phyloP scores from a whole-genome alignment of 2,888 invertebrate genomes.

The Deilephila elpenor region DNA sequence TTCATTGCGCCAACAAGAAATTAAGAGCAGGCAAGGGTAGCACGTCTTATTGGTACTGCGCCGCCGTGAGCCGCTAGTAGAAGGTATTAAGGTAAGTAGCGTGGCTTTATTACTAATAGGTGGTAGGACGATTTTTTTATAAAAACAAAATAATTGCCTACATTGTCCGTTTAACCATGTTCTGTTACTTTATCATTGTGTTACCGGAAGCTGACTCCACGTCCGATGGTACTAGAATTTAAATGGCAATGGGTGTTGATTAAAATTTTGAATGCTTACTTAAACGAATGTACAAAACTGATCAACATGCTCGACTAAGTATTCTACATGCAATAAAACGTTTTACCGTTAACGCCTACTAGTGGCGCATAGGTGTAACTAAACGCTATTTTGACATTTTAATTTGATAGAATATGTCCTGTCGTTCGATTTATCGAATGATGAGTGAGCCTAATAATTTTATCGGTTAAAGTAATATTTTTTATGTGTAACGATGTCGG shows the following conservation, averaged over 20 bases:
- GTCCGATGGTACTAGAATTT: neutral
- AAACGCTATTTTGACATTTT: constrained; percentile 55
- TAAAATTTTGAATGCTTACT: neutral
- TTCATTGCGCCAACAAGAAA: too few relatives aligned
- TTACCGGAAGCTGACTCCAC: neutral
- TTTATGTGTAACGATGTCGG: constrained; percentile 81
- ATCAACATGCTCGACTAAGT: neutral
- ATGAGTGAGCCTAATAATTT: constrained; percentile 71
- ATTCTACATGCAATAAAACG: constrained; percentile 26
- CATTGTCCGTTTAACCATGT: too few relatives aligned
- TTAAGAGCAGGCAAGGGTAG: too few relatives aligned
- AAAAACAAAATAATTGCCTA: too few relatives aligned
- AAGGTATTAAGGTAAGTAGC: too few relatives aligned
- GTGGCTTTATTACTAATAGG: too few relatives aligned
- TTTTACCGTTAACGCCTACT: constrained; percentile 22
- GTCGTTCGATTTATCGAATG: constrained; percentile 77
- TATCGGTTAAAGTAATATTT: constrained; percentile 66
- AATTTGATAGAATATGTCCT: constrained; percentile 69
- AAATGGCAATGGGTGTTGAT: neutral
- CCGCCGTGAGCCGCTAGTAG: too few relatives aligned
- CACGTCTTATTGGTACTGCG: too few relatives aligned
- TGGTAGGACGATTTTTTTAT: too few relatives aligned
- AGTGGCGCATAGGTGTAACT: constrained; percentile 34
- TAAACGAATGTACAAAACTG: neutral
- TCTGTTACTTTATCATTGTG: neutral